Evolutionary conservation across 37 sponge, comb jelly and placozoan genomes (phyloP), one percentile per base, ranked within the genome.

Genomic region (Aphrocallistes beatrix): DNA sequence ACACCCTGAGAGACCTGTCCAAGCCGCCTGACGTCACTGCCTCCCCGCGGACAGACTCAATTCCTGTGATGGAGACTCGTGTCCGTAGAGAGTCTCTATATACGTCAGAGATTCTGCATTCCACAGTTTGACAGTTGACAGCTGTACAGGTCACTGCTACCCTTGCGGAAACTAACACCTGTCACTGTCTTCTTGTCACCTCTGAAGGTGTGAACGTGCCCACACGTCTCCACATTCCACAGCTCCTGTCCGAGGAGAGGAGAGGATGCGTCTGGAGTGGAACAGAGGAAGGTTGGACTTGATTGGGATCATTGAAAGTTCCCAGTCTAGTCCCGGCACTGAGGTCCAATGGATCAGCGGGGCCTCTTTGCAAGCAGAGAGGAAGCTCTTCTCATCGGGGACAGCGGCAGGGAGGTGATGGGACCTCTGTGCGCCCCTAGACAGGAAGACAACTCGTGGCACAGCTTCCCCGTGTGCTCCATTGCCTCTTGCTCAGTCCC

Each of bases 11-110:
- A 40, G 87, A 92, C 81, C 89, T 85, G 51, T 98, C 99, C 38
- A 32, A 84, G 13, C 89, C 94, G 1, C 99, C 99, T 0, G 91
- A 89, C 23, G 94, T 93, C 37, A 98, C 90, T 0, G 96, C 94
- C 88, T 98, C 96, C 32, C 89, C 84, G 30, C 39, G 51, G 51
- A 98, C 82, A 39, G 94, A 91, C 89, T 98, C 99, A 39, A 98
- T 92, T 37, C 87, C 90, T 0, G 91, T 89, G 13, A 98, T 83
- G 1, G 85, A 30, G 95, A 94, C 82, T 95, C 94, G 45, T 98
- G 99, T 81, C 99, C 99, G 88, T 90, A 96, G 93, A 98, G 85
- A 51, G 96, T 98, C 85, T 98, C 99, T 16, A 98, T 90, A 82
- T 98, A 98, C 0, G 89, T 85, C 92, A 93, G 93, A 37, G 95